phyloP scores from a whole-genome alignment of 2,797 vertebrate genomes.

The Borostomias antarcticus region DNA sequence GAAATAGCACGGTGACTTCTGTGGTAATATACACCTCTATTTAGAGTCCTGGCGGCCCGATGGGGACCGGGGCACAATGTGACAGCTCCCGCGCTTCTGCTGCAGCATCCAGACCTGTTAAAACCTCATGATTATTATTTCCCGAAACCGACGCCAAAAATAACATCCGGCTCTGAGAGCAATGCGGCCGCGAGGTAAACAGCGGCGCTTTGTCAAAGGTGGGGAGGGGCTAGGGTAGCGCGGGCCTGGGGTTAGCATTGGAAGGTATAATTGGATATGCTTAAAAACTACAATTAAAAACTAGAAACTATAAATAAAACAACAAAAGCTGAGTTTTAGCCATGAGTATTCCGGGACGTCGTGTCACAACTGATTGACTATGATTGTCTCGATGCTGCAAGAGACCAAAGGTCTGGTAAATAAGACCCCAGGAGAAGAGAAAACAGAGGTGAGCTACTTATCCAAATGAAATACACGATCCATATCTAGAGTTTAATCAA shows the following conservation, averaged over 20 bases:
- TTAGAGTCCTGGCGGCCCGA: neutral
- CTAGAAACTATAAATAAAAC: no score
- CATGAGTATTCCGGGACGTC: neutral
- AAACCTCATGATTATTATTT: neutral
- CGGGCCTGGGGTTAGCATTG: neutral
- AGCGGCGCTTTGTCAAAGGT: neutral
- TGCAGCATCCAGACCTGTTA: neutral
- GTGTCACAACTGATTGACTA: neutral
- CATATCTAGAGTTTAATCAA: neutral
- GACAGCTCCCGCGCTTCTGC: neutral
- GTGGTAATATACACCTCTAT: conserved; percentile 9
- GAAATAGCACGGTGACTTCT: no score
- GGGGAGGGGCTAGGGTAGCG: neutral
- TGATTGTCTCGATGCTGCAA: no score
- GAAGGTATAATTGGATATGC: neutral
- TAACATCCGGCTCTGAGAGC: neutral
- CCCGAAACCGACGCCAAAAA: neutral
- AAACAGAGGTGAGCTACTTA: neutral
- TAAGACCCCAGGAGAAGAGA: neutral
- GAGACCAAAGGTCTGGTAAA: neutral
- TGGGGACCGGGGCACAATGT: neutral
- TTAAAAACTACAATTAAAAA: no score
- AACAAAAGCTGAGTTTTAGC: neutral
- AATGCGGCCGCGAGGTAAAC: neutral
- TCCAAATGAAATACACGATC: neutral